phyloP scores from a whole-genome alignment of 2,888 invertebrate genomes.

The Andricus curvator region DNA sequence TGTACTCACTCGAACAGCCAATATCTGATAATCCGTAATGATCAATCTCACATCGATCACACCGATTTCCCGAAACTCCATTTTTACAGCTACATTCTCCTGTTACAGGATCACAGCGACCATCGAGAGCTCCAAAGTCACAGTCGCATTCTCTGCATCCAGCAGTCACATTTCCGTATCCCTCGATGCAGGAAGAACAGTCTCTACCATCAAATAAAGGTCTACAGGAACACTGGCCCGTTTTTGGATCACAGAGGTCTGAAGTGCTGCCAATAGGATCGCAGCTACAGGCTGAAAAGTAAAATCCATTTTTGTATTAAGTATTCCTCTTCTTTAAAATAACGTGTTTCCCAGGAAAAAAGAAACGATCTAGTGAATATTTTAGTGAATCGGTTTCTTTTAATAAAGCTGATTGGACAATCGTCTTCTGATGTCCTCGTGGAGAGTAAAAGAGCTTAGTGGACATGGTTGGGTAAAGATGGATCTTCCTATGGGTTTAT shows the following conservation, averaged over 20 bases:
- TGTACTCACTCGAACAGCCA: slow-evolving; percentile 85
- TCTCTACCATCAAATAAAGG: slow-evolving; percentile 85
- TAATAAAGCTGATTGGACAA: too few species aligned
- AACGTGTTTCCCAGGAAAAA: too few species aligned
- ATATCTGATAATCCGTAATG: slow-evolving; percentile 84
- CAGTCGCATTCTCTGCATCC: slow-evolving; percentile 92
- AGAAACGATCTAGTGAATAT: too few species aligned
- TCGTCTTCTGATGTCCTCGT: too few species aligned
- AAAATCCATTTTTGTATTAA: neutral
- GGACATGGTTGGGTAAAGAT: too few species aligned
- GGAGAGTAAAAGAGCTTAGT: too few species aligned
- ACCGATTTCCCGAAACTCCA: slow-evolving; percentile 89
- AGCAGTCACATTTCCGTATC: slow-evolving; percentile 87
- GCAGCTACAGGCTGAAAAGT: slow-evolving; percentile 85
- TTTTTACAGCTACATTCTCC: slow-evolving; percentile 89
- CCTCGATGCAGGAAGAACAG: slow-evolving; percentile 81
- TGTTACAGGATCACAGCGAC: slow-evolving; percentile 85
- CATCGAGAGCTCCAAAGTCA: slow-evolving; percentile 84
- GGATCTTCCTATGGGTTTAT: too few species aligned
- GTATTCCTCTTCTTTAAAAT: neutral
- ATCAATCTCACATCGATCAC: slow-evolving; percentile 85
- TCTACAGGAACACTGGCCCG: slow-evolving; percentile 88
- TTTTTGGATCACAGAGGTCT: slow-evolving; percentile 84
- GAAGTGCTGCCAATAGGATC: slow-evolving; percentile 86
- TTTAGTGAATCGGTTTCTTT: too few species aligned